These are phyloP conservation scores for Labrus mixtus DNA, from an alignment of 2,113 vertebrate genomes.

Conservation along the genomic window DNA sequence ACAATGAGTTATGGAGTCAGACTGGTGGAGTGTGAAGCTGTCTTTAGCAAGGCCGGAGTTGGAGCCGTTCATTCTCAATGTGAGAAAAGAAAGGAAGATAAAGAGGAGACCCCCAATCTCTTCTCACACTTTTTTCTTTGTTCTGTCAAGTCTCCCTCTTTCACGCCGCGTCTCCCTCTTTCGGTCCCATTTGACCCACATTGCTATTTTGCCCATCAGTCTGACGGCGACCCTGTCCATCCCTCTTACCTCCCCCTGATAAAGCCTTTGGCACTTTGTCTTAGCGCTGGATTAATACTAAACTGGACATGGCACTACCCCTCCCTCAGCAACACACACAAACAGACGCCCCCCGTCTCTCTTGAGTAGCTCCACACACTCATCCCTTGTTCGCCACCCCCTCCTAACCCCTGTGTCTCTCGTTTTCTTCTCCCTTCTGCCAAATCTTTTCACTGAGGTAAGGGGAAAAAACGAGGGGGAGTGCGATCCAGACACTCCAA, in stretches of 20 bases:
- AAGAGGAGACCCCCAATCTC: constrained; percentile 21
- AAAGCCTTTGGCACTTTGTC: constrained; percentile 79
- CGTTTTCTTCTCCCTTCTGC: constrained; percentile 36
- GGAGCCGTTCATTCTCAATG: constrained; percentile 40
- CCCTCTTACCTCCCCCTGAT: constrained; percentile 64
- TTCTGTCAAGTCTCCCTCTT: constrained; percentile 52
- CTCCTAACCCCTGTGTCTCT: not conserved
- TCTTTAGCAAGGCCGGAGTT: constrained; percentile 45
- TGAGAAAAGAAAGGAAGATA: constrained; percentile 45
- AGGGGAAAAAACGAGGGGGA: constrained; percentile 30
- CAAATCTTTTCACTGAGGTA: constrained; percentile 52
- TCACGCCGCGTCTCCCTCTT: constrained; percentile 39
- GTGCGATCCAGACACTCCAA: constrained; percentile 60
- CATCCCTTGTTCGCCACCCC: constrained; percentile 54
- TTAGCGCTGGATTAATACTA: constrained; percentile 72
- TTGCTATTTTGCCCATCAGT: constrained; percentile 68
- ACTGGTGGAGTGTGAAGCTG: constrained; percentile 21
- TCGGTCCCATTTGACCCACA: constrained; percentile 79
- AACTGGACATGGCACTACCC: constrained; percentile 66
- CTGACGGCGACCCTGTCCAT: constrained; percentile 58
- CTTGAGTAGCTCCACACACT: constrained; percentile 62
- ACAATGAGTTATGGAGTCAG: constrained; percentile 10
- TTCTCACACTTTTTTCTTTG: constrained; percentile 42
- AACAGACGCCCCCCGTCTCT: constrained; percentile 32
- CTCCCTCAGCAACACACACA: constrained; percentile 62